These are phyloP conservation scores for Spodoptera litura DNA, from an alignment of 1,140 invertebrate species.

Conservation along the genomic window DNA sequence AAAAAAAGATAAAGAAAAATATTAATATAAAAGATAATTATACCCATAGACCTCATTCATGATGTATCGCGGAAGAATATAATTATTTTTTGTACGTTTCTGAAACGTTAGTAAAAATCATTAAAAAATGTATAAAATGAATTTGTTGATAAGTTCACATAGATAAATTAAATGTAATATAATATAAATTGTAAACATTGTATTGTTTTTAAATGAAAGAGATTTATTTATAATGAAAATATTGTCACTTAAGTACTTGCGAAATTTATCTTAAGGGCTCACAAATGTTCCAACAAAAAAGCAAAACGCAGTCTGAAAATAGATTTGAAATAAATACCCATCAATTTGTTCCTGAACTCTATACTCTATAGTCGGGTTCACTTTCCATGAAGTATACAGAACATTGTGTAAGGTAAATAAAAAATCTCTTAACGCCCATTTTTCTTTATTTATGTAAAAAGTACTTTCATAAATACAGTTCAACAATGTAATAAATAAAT, in stretches of 20 bases:
- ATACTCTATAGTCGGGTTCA: no score
- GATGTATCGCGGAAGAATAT: constrained; percentile 25
- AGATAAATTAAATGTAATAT: constrained; percentile 30
- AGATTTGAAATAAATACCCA: no score
- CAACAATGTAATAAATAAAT: no score
- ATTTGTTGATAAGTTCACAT: constrained; percentile 42
- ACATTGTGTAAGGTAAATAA: no score
- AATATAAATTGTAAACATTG: constrained; percentile 11
- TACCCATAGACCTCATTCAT: constrained; percentile 33
- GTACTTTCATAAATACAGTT: no score
- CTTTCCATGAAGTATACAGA: no score
- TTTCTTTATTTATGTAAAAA: no score
- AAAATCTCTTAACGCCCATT: no score
- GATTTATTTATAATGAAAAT: neutral
- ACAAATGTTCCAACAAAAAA: neutral
- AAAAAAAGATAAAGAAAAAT: neutral
- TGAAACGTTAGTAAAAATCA: constrained; percentile 38
- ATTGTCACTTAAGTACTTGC: no score
- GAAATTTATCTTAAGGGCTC: neutral
- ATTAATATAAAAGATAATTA: constrained; percentile 23
- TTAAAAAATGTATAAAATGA: constrained; percentile 42
- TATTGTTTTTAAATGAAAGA: neutral
- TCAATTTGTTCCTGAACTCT: no score
- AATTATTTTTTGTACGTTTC: constrained; percentile 46
- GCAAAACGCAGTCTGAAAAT: no score